Percentiles rank a stretch among this genome's conserved stretches.
These are phyloP conservation scores for Cremastinae sp. DNA, from an alignment of 2,888 invertebrate genomes.

Conservation along the genomic window DNA sequence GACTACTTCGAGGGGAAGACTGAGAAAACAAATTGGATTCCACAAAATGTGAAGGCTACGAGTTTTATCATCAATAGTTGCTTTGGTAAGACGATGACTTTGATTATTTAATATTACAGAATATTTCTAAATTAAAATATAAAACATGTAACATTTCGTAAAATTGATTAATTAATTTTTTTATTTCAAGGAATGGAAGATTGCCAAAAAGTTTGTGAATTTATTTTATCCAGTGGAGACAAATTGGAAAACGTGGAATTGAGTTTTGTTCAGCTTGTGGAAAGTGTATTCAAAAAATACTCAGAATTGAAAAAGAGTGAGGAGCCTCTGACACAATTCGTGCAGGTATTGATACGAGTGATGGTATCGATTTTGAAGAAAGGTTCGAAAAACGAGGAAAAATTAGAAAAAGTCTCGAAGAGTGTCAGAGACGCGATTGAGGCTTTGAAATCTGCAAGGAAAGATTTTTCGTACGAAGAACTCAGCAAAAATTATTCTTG, in stretches of 20 bases:
- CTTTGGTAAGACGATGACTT: slow-evolving; percentile 67
- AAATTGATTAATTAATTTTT: not conserved
- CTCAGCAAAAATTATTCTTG: slow-evolving; percentile 73
- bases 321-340: slow-evolving; percentile 66
- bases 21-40: slow-evolving; percentile 69
- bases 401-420: slow-evolving; percentile 70
- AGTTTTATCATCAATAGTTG: slow-evolving; percentile 82
- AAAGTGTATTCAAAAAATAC: slow-evolving; percentile 70
- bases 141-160: not conserved
- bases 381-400: slow-evolving; percentile 70
- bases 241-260: slow-evolving; percentile 71
- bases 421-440: slow-evolving; percentile 64
- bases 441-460: slow-evolving; percentile 61
- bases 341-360: slow-evolving; percentile 73
- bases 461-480: slow-evolving; percentile 66
- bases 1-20: slow-evolving; percentile 78
- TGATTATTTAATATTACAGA: slow-evolving; percentile 10
- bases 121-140: slow-evolving; percentile 2
- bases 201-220: slow-evolving; percentile 68
- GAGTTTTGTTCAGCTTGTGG: slow-evolving; percentile 69
- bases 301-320: slow-evolving; percentile 53
- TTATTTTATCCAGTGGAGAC: slow-evolving; percentile 73
- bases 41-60: slow-evolving; percentile 83
- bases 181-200: slow-evolving; percentile 63
- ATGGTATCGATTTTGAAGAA: slow-evolving; percentile 74